phyloP scores from a whole-genome alignment of 2,888 invertebrate species.

The Scaptomyza flava region DNA sequence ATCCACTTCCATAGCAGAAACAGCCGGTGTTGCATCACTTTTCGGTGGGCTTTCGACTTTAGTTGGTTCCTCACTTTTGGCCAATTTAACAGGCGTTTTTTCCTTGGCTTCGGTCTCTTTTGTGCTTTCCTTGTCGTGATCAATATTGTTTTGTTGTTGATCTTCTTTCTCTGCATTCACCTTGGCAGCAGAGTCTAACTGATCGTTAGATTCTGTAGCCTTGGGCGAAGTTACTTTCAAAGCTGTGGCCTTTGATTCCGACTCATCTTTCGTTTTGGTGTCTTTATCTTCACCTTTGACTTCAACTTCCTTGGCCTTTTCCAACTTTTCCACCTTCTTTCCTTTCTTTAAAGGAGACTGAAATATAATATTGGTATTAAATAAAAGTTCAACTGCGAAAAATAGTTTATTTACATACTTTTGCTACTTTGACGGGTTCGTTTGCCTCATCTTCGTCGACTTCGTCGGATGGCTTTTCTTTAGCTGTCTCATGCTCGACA shows the following conservation, averaged over 20 bases:
- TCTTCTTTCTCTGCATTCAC: constrained; percentile 41
- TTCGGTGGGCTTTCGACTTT: constrained; percentile 48
- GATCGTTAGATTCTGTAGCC: constrained; percentile 45
- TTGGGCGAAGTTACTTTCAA: constrained; percentile 35
- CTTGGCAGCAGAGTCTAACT: constrained; percentile 50
- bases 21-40: constrained; percentile 41
- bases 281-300: constrained; percentile 23
- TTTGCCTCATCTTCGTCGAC: constrained; percentile 10
- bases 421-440: constrained; percentile 32
- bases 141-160: constrained; percentile 58
- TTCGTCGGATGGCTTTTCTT: constrained; percentile 19
- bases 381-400: background rate
- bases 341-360: constrained; percentile 58
- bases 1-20: constrained; percentile 59
- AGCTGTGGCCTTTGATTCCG: constrained; percentile 22
- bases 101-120: constrained; percentile 38
- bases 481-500: constrained; percentile 58
- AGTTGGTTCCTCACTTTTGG: constrained; percentile 50
- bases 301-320: constrained; percentile 42
- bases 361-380: constrained; percentile 4
- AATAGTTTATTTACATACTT: constrained; percentile 38
- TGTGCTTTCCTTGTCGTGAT: constrained; percentile 41
- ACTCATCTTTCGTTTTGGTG: constrained; percentile 13
- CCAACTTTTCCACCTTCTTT: constrained; percentile 51
- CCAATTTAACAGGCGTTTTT: constrained; percentile 25